Conservation (phyloP, 2,888 invertebrate genomes). For the Deroplatys truncata region DNA sequence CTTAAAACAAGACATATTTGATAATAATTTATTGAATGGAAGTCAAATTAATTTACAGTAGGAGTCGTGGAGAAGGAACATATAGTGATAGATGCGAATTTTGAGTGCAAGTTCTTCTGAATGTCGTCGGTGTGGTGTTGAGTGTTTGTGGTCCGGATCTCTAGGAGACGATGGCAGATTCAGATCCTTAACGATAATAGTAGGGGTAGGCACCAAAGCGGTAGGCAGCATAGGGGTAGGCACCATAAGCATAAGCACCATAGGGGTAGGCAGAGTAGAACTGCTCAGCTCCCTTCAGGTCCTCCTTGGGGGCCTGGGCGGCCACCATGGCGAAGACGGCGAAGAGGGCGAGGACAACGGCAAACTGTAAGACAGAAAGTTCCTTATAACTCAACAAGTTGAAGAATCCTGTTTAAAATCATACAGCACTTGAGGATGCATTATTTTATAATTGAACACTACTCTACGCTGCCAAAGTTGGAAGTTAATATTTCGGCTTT, state of each 20-base stretch:
- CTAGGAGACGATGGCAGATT: not conserved
- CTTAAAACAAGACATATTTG: not conserved
- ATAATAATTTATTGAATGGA: not conserved
- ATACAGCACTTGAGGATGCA: too few relatives aligned
- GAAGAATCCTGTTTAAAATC: too few relatives aligned
- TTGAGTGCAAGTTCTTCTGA: not conserved
- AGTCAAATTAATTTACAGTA: not conserved
- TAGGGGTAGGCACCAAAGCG: not conserved
- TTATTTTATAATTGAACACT: too few relatives aligned
- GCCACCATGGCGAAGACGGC: not conserved
- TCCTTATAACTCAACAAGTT: not conserved
- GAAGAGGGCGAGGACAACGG: not conserved
- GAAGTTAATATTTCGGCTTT: too few relatives aligned
- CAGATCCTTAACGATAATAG: not conserved
- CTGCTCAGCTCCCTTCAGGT: not conserved
- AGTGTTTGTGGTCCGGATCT: not conserved
- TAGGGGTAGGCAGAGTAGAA: not conserved
- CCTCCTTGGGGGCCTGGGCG: not conserved
- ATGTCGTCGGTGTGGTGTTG: not conserved
- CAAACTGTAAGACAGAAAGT: not conserved
- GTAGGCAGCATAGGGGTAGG: not conserved
- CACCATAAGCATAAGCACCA: not conserved
- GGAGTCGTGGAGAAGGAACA: not conserved
- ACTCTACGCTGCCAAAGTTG: too few relatives aligned
- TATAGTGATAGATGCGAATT: not conserved